These are phyloP conservation scores for Paradoxurus hermaphroditus DNA, from an alignment of 2,113 vertebrate genomes.

Conservation along the genomic window DNA sequence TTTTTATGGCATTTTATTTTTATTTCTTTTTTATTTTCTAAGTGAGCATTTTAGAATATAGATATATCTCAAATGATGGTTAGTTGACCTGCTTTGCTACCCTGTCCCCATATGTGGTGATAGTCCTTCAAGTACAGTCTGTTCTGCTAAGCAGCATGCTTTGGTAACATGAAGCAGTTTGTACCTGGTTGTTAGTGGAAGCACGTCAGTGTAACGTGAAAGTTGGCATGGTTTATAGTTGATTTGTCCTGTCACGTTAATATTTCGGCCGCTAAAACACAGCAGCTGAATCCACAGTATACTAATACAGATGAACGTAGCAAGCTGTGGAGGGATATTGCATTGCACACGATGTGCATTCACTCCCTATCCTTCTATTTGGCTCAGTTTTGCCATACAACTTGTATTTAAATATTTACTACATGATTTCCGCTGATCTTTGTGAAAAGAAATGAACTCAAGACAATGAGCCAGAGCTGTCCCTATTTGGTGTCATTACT, in stretches of 20 bases:
- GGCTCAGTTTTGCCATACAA: not conserved
- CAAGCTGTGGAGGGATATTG: not conserved
- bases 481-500: not conserved
- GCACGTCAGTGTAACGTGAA: not conserved
- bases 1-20: too few species aligned
- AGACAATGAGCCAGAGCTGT: not conserved
- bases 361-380: not conserved
- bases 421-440: not conserved
- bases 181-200: not conserved
- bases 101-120: not conserved
- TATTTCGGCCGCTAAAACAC: not conserved
- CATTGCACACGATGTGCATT: not conserved
- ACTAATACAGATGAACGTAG: not conserved
- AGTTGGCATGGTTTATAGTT: not conserved
- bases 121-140: not conserved
- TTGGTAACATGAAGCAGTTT: not conserved
- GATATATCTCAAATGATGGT: not conserved
- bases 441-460: not conserved
- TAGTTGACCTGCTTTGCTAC: not conserved
- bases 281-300: not conserved
- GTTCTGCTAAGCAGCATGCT: not conserved
- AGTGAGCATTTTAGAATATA: constrained; percentile 7
- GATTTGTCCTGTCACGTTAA: not conserved
- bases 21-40: constrained; percentile 6
- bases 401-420: not conserved